Base-by-base conservation (phyloP, 2,113 vertebrate genomes). In the Tetraodon nigroviridis region DNA sequence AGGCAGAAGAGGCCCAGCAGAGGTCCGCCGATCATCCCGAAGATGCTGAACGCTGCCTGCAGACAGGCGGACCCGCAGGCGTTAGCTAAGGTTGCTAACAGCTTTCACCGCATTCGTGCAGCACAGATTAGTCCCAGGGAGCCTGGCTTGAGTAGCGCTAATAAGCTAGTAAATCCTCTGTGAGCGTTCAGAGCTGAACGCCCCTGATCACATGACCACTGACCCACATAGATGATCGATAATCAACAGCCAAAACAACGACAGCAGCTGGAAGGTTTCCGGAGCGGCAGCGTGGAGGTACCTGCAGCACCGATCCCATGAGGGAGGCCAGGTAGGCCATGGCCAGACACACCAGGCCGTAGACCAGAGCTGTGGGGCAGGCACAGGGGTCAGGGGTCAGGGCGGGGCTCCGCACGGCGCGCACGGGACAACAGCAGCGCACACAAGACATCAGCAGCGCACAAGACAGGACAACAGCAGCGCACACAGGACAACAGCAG, bases 1-100 rank as follows among this genome's bases (percentile, higher is more conserved):
- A 98, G 91, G 72, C 92, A 94, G 88, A 98, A 99, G 63, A 97
- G 73, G 37, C 96, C 96, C 15, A 98, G 91, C 44, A 99, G 91
- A 0, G 96, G 96, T 0, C 95, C 96, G 0, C 96, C 96, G 17
- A 99, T 88, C 93, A 99, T 99, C 62, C 96, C 96, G 1, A 99
- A 99, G 84, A 99, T 98, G 86, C 95, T 99, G 76, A 99, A 85
- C 51, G 96, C 95, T 0, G 94, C 96, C 96, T 99, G 82, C 60
- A 60, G 46, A 5, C 17, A 61, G 11, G 73, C 44, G 7, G 8
- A 57, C 7, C 12, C 1, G 18, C 4, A 51, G 21, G 1, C 7
- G 22, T n/a, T 21, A n/a, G 12, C 1, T 24, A 37, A 37, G 7
- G 5, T 18, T 17, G 3, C 17, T 10, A 14, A 8, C 2, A 29